phyloP scores from a whole-genome alignment of 2,113 vertebrate genomes.

The Dicentrarchus labrax region DNA sequence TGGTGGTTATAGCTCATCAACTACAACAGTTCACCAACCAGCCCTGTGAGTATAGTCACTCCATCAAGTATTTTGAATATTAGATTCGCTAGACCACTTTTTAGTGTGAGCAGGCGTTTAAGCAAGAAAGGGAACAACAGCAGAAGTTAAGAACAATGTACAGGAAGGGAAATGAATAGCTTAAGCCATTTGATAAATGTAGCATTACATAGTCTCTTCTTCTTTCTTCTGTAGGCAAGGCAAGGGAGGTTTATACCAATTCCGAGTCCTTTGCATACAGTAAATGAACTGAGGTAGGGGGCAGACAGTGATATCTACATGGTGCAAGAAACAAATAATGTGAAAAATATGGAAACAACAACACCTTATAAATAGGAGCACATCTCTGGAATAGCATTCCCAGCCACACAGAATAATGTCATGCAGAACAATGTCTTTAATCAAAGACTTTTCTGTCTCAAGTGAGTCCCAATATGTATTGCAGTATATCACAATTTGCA shows the following conservation, averaged over 20 bases:
- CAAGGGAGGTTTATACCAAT: background rate
- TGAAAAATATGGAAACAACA: background rate
- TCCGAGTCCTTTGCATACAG: background rate
- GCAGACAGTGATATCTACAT: background rate
- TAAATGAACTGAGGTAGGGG: background rate
- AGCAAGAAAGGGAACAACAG: background rate
- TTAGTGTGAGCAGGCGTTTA: background rate
- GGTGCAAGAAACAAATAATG: background rate
- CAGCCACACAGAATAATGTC: background rate
- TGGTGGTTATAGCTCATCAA: too few species aligned
- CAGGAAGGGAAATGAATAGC: background rate
- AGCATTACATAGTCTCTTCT: too few species aligned
- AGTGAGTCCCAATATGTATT: background rate
- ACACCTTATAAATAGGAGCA: background rate
- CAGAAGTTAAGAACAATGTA: background rate
- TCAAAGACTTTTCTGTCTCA: constrained; percentile 29
- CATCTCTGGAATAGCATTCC: constrained; percentile 4
- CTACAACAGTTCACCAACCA: too few species aligned
- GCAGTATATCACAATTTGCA: constrained; percentile 15
- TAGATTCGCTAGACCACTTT: background rate
- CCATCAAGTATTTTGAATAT: background rate
- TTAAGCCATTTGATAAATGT: background rate
- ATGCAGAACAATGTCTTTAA: constrained; percentile 5
- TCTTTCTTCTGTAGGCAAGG: background rate
- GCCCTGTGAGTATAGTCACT: background rate